A percentile compares a stretch with the other conserved stretches of the same genome.
Conservation (phyloP, 2,888 invertebrate genomes). For the Coelinius sp. region DNA sequence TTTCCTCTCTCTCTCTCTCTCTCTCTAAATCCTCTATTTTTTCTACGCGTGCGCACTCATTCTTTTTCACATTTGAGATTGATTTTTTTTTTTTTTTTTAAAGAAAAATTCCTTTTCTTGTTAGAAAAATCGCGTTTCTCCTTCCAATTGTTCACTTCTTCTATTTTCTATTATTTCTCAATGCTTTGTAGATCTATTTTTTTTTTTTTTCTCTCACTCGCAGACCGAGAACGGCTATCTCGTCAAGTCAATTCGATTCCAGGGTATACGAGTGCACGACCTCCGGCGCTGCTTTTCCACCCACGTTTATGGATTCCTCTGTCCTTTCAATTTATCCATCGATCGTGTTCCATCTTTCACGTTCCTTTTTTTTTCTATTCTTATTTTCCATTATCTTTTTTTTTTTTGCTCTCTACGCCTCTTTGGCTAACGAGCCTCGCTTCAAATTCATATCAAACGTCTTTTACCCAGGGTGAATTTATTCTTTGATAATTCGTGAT, state of each 20-base stretch:
- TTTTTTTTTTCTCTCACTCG: conserved; percentile 27
- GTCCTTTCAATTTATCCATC: conserved; percentile 31
- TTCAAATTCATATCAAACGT: conserved; percentile 26
- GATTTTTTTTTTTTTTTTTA: conserved; percentile 7
- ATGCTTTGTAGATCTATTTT: too few relatives aligned
- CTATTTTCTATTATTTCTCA: conserved; percentile 22
- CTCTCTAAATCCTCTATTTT: neutral
- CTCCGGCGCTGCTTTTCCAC: conserved; percentile 14
- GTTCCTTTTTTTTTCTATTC: neutral
- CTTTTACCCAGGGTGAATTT: conserved; percentile 1
- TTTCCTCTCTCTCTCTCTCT: conserved; percentile 1
- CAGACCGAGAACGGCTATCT: conserved; percentile 40
- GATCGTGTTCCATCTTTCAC: conserved; percentile 18
- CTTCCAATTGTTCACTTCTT: neutral
- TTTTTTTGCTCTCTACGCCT: conserved; percentile 11
- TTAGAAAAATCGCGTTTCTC: neutral
- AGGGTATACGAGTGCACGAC: conserved; percentile 28
- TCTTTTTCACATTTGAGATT: conserved; percentile 22
- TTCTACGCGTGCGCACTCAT: conserved; percentile 31
- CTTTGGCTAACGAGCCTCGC: conserved; percentile 26
- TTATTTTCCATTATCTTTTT: conserved; percentile 4
- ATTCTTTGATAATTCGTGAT: conserved; percentile 15
- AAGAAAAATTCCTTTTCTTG: neutral
- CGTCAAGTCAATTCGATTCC: conserved; percentile 43
- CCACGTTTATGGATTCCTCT: conserved; percentile 29